Percentiles rank a stretch among this genome's conserved stretches.
phyloP scores from a whole-genome alignment of 1,140 invertebrate genomes.

The Drosophila sturtevanti region DNA sequence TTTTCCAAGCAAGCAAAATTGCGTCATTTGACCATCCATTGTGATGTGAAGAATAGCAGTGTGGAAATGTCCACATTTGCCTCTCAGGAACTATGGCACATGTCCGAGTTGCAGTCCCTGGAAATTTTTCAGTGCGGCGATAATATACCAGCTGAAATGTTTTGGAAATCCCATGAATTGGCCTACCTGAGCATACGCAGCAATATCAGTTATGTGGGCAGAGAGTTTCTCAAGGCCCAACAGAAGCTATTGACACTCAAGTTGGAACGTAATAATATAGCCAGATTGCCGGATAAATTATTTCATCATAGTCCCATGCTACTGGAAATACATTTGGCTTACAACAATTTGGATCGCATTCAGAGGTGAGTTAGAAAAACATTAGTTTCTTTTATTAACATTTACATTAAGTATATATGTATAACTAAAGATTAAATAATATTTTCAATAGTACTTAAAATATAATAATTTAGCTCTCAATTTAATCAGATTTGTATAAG shows the following conservation, averaged over 20 bases:
- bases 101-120: slow-evolving; percentile 54
- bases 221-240: slow-evolving; percentile 58
- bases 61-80: slow-evolving; percentile 66
- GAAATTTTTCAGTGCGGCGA: slow-evolving; percentile 66
- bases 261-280: slow-evolving; percentile 61
- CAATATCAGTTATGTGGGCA: slow-evolving; percentile 66
- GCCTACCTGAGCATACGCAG: slow-evolving; percentile 62
- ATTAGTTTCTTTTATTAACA: background rate
- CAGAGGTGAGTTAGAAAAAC: slow-evolving; percentile 43
- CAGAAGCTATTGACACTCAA: slow-evolving; percentile 49
- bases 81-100: slow-evolving; percentile 64
- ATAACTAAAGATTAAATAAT: too few relatives aligned
- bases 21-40: slow-evolving; percentile 52
- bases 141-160: slow-evolving; percentile 62
- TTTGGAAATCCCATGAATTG: slow-evolving; percentile 64
- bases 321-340: slow-evolving; percentile 59
- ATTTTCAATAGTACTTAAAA: too few relatives aligned
- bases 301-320: slow-evolving; percentile 54
- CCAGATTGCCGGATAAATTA: slow-evolving; percentile 55
- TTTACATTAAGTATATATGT: too few relatives aligned
- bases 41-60: slow-evolving; percentile 62
- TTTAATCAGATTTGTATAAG: too few relatives aligned
- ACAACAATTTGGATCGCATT: slow-evolving; percentile 66
- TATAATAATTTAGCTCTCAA: too few relatives aligned
- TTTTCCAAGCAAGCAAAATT: slow-evolving; percentile 56